Percentiles rank a stretch among this genome's conserved stretches.
phyloP scores from a whole-genome alignment of 2,888 invertebrate genomes.

The Drosophila peninsularis region DNA sequence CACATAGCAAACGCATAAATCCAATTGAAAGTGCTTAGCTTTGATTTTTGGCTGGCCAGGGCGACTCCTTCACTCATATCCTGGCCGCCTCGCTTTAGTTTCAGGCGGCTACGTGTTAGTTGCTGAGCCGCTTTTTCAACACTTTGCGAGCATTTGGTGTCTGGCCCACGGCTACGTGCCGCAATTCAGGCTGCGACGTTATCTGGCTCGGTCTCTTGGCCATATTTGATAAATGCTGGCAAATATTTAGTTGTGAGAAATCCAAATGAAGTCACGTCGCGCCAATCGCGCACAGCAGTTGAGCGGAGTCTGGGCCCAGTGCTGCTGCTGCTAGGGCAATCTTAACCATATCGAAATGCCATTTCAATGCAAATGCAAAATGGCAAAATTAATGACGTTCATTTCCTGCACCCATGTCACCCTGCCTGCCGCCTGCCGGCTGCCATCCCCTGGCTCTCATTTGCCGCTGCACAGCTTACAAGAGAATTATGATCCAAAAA shows the following conservation, averaged over 20 bases:
- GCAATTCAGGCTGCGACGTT: constrained; percentile 74
- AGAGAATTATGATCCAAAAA: constrained; percentile 79
- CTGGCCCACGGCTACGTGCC: constrained; percentile 67
- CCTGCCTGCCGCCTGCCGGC: not conserved
- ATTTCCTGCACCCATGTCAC: constrained; percentile 65
- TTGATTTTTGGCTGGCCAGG: constrained; percentile 66
- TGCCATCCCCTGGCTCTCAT: constrained; percentile 14
- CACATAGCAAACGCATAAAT: constrained; percentile 80
- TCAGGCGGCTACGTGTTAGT: constrained; percentile 66
- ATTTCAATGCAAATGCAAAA: constrained; percentile 80
- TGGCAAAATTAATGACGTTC: constrained; percentile 81
- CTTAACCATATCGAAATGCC: constrained; percentile 79
- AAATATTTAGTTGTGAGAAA: constrained; percentile 74
- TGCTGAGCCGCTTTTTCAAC: constrained; percentile 64
- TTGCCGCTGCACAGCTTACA: constrained; percentile 65
- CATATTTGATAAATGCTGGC: constrained; percentile 78
- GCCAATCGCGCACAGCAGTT: constrained; percentile 82
- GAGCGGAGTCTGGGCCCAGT: constrained; percentile 36
- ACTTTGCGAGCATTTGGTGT: constrained; percentile 64
- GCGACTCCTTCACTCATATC: not conserved
- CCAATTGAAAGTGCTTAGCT: constrained; percentile 81
- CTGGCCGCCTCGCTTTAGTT: not conserved
- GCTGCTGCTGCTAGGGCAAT: constrained; percentile 42
- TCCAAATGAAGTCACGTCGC: constrained; percentile 84
- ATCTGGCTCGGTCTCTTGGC: constrained; percentile 42